phyloP scores from a whole-genome alignment of 2,113 vertebrate species.

The Xyrauchen texanus region DNA sequence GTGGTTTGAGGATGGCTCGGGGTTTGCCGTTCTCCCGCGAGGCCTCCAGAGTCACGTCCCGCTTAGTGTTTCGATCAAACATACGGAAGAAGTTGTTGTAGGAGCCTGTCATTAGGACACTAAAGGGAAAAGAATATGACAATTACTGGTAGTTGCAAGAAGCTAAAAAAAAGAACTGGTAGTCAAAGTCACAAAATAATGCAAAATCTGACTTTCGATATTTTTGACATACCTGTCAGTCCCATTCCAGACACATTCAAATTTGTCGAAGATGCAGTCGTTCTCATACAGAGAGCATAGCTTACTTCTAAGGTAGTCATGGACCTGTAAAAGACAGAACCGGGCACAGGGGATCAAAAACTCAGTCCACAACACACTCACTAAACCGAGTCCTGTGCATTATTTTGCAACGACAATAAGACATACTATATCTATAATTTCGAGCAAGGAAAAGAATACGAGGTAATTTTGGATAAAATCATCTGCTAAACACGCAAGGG shows the following conservation, averaged over 20 bases:
- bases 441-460: too few species aligned
- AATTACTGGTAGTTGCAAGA: neutral
- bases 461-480: too few species aligned
- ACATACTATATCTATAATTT: too few species aligned
- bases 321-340: constrained; percentile 71
- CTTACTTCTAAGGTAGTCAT: constrained; percentile 90
- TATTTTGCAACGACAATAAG: too few species aligned
- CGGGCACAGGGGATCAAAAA: neutral
- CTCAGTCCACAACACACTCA: too few species aligned
- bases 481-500: too few species aligned
- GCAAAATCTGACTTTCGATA: neutral
- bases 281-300: constrained; percentile 89
- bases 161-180: too few species aligned
- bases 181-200: too few species aligned
- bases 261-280: constrained; percentile 93
- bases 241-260: constrained; percentile 90
- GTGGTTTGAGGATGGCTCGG: constrained; percentile 85
- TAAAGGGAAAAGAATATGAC: constrained; percentile 56
- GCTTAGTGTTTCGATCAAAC: constrained; percentile 89
- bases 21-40: constrained; percentile 91
- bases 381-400: too few species aligned
- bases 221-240: constrained; percentile 83
- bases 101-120: constrained; percentile 98
- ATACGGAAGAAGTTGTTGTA: constrained; percentile 98
- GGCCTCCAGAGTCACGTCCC: constrained; percentile 95